Evolutionary conservation across 2,797 vertebrate genomes (phyloP).

Genomic region (Parotocinclus haroldoi): DNA sequence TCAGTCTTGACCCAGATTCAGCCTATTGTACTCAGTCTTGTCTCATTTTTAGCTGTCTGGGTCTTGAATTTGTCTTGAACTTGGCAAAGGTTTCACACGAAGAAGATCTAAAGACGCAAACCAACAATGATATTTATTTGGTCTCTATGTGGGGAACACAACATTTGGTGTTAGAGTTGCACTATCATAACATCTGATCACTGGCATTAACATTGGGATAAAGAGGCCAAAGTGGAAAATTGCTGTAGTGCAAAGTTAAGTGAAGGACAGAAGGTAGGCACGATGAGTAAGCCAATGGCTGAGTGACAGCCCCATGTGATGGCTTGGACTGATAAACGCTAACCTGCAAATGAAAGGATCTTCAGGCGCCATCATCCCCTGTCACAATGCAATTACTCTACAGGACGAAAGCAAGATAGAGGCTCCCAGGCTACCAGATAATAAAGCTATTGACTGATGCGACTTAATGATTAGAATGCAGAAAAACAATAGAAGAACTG

Average conservation of each 20-base stretch:
- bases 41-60: no score
- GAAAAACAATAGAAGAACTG: slow-evolving; percentile 85
- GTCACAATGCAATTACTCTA: slow-evolving; percentile 94
- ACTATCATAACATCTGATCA: neutral
- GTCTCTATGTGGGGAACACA: no score
- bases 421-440: slow-evolving; percentile 89
- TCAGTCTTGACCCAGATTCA: no score
- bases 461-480: slow-evolving; percentile 92
- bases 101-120: no score
- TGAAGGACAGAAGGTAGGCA: slow-evolving; percentile 89
- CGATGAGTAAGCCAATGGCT: slow-evolving; percentile 80
- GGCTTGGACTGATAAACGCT: slow-evolving; percentile 88
- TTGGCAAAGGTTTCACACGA: no score
- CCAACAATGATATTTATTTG: no score
- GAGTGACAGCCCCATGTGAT: slow-evolving; percentile 87
- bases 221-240: slow-evolving; percentile 73
- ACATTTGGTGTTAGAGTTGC: neutral
- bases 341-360: slow-evolving; percentile 91
- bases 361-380: slow-evolving; percentile 89
- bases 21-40: no score
- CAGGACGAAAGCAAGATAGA: slow-evolving; percentile 94
- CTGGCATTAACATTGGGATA: slow-evolving; percentile 26
- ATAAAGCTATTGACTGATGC: slow-evolving; percentile 95
- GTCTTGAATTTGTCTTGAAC: no score
- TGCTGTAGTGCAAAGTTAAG: slow-evolving; percentile 88